A percentile compares a stretch with the other conserved stretches of the same genome.
phyloP scores from a whole-genome alignment of 2,888 invertebrate genomes.

The Arctia plantaginis region DNA sequence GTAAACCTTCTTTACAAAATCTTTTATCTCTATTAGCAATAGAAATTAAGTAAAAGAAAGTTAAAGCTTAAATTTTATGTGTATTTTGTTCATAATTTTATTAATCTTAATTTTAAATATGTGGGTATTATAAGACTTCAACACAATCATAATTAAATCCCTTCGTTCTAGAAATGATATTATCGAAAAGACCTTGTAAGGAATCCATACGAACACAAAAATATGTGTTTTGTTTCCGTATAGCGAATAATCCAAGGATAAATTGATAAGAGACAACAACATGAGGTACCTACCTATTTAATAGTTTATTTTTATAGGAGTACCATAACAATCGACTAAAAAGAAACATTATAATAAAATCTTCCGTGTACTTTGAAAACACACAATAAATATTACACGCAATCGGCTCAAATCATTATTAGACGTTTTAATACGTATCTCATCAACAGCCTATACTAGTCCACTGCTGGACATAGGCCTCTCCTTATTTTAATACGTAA shows the following conservation, averaged over 20 bases:
- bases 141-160: neutral
- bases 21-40: no score
- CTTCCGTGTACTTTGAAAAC: neutral
- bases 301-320: neutral
- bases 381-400: neutral
- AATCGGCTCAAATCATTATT: neutral
- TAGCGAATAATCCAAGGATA: conserved; percentile 11
- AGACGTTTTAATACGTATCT: no score
- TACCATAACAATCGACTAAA: neutral
- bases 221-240: conserved; percentile 6
- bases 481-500: no score
- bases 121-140: no score
- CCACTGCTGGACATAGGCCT: no score
- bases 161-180: neutral
- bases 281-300: neutral
- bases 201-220: neutral
- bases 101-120: no score
- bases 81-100: no score
- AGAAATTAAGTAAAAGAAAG: no score
- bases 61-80: no score
- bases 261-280: neutral
- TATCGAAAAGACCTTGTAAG: conserved; percentile 6
- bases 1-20: no score
- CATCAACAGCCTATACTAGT: no score
- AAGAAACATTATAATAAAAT: neutral